Conservation (phyloP, 2,888 invertebrate species). For the Sclerodermus sp. region DNA sequence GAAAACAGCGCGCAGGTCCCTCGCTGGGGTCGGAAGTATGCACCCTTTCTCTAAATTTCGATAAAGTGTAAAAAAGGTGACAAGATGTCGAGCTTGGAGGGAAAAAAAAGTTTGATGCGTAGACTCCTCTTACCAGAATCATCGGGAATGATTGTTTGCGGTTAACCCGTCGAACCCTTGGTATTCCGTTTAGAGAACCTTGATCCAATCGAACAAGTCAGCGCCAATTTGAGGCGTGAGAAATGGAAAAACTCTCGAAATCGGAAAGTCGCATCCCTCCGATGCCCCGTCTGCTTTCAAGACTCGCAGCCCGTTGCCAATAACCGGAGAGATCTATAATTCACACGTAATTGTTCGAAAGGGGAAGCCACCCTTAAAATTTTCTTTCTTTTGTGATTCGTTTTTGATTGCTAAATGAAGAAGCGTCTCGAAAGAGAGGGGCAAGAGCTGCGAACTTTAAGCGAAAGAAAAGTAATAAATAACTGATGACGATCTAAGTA, state of each 20-base stretch:
- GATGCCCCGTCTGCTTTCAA: background rate
- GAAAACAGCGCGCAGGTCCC: constrained; percentile 10
- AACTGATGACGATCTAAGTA: constrained; percentile 48
- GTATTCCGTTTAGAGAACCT: constrained; percentile 35
- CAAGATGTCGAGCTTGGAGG: constrained; percentile 4
- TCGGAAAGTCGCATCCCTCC: background rate
- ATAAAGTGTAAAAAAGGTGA: background rate
- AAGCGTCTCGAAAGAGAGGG: constrained; percentile 19
- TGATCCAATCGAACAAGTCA: constrained; percentile 37
- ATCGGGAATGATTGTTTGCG: constrained; percentile 47
- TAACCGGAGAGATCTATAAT: constrained; percentile 46
- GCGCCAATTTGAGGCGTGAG: constrained; percentile 43
- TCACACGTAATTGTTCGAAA: constrained; percentile 46
- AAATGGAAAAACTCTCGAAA: constrained; percentile 30
- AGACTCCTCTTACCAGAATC: constrained; percentile 13
- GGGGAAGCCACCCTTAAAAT: constrained; percentile 19
- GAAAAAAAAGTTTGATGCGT: too few species aligned
- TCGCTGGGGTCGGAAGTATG: constrained; percentile 18
- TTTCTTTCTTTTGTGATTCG: constrained; percentile 39
- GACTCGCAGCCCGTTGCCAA: constrained; percentile 26
- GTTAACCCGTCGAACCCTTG: constrained; percentile 47
- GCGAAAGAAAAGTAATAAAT: constrained; percentile 39
- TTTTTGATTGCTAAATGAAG: constrained; percentile 45
- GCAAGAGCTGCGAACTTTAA: too few species aligned
- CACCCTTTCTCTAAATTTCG: constrained; percentile 28